A percentile compares a stretch with the other conserved stretches of the same genome.
Evolutionary conservation across 2,888 invertebrate genomes (phyloP).

Genomic region (Hypena proboscidalis): DNA sequence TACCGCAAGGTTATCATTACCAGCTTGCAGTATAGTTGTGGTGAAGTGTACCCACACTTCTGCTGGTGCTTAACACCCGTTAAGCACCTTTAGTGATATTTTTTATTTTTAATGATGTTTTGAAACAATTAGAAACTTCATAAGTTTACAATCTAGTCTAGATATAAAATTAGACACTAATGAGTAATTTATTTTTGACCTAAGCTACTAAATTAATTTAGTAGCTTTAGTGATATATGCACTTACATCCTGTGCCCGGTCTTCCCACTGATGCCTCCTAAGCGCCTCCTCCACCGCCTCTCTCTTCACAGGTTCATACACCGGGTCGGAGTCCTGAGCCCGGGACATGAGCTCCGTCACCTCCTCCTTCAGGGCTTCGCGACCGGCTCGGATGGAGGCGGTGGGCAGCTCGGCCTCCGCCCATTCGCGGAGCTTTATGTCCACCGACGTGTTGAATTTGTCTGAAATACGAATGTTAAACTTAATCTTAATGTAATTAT

Average conservation of each 20-base stretch:
- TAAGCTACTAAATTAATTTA: no score
- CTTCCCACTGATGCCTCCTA: slow-evolving; percentile 96
- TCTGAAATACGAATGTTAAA: slow-evolving; percentile 85
- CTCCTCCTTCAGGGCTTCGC: slow-evolving; percentile 89
- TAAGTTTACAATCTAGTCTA: no score
- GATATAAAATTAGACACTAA: no score
- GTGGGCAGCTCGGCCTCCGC: slow-evolving; percentile 95
- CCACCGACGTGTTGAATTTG: slow-evolving; percentile 94
- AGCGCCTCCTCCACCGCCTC: slow-evolving; percentile 96
- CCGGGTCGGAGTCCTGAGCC: slow-evolving; percentile 90
- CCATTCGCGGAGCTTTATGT: slow-evolving; percentile 98
- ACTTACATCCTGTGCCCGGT: slow-evolving; percentile 88
- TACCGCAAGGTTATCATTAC: no score
- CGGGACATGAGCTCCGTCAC: slow-evolving; percentile 61
- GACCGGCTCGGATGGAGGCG: slow-evolving; percentile 85
- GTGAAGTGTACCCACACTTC: no score
- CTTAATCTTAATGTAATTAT: no score
- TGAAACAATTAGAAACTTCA: no score
- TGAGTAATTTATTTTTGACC: no score
- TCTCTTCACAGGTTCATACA: slow-evolving; percentile 95
- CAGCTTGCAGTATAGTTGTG: no score
- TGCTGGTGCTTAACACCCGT: no score
- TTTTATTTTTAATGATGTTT: no score
- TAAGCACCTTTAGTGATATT: no score
- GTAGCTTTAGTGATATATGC: neutral